A percentile compares a stretch with the other conserved stretches of the same genome.
Evolutionary conservation across 2,113 vertebrate species (phyloP).

Genomic region (Clarias macrocephalus): DNA sequence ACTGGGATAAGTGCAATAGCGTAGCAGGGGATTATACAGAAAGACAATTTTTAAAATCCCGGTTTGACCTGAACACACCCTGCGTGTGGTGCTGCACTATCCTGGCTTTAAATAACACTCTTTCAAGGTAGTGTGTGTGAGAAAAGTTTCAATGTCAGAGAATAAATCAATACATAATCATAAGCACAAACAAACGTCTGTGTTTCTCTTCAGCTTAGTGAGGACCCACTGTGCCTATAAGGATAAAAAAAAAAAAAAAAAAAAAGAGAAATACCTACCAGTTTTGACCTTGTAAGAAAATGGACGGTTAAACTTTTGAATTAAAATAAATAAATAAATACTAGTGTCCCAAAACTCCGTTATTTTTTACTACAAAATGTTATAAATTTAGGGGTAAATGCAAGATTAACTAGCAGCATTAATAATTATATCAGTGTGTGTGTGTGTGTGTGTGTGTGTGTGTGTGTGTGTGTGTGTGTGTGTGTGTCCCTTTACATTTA

Average conservation of each 20-base stretch:
- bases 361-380: not conserved
- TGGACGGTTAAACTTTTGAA: not conserved
- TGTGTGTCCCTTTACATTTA: not conserved
- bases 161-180: not conserved
- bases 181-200: not conserved
- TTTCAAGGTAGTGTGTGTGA: not conserved
- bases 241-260: not conserved
- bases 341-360: too few species aligned
- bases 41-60: too few species aligned
- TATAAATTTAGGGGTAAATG: not conserved
- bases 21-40: too few species aligned
- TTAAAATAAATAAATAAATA: too few species aligned
- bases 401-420: not conserved
- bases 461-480: slow-evolving; percentile 17
- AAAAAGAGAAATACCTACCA: not conserved
- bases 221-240: not conserved
- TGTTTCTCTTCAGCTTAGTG: not conserved
- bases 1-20: too few species aligned
- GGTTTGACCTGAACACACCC: too few species aligned
- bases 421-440: slow-evolving; percentile 2
- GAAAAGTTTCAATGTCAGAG: not conserved
- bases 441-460: not conserved
- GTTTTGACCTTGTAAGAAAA: not conserved
- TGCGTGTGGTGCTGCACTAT: not conserved
- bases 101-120: not conserved